phyloP scores from a whole-genome alignment of 1,140 invertebrate species.

The Bombus turneri region DNA sequence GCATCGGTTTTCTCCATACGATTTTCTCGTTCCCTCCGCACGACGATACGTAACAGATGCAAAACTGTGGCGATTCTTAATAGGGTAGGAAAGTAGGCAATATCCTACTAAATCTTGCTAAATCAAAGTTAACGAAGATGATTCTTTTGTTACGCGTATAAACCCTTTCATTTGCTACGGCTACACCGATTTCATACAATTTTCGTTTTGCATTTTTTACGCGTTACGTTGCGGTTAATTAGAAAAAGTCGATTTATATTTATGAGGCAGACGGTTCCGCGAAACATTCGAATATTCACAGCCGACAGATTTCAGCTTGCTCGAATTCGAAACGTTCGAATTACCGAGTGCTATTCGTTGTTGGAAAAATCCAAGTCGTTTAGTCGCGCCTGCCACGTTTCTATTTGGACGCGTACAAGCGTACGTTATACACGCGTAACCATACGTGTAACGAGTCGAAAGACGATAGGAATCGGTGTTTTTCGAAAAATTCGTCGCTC shows the following conservation, averaged over 20 bases:
- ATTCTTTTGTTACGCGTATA: not conserved
- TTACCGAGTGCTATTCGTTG: not conserved
- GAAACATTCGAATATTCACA: constrained; percentile 18
- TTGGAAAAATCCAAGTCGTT: not conserved
- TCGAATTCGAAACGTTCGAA: not conserved
- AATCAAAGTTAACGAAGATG: not conserved
- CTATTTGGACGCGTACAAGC: not conserved
- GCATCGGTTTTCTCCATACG: not conserved
- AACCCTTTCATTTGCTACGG: not conserved
- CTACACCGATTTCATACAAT: not conserved
- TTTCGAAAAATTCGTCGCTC: not conserved
- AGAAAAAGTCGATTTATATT: constrained; percentile 80
- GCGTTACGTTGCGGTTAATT: constrained; percentile 67
- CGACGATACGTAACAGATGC: too few species aligned
- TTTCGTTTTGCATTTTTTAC: not conserved
- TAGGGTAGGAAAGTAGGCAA: too few species aligned
- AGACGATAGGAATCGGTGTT: not conserved
- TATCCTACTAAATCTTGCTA: not conserved
- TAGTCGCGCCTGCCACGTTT: too few species aligned
- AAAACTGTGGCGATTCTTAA: not conserved
- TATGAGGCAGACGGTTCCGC: constrained; percentile 70
- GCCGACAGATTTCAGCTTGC: not conserved
- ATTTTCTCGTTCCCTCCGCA: not conserved
- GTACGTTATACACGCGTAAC: not conserved
- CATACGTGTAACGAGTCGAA: not conserved